Evolutionary conservation across 2,113 vertebrate species (phyloP).

Genomic region (Verasper variegatus): DNA sequence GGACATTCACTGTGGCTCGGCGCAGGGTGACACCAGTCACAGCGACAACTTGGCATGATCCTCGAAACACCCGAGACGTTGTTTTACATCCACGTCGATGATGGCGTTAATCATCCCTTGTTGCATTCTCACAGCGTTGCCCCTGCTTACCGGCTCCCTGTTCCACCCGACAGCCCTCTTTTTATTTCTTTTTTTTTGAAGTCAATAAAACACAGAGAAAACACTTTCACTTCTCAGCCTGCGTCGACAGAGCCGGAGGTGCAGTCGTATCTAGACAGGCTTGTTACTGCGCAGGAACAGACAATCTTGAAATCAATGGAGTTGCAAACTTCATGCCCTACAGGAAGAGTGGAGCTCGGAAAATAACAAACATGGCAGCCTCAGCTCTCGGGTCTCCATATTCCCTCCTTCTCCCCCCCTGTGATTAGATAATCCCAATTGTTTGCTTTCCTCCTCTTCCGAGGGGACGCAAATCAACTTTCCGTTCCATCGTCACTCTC

Average conservation of each 20-base stretch:
- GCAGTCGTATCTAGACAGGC: constrained; percentile 44
- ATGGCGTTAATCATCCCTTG: constrained; percentile 46
- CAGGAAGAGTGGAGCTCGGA: constrained; percentile 46
- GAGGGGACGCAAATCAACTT: constrained; percentile 25
- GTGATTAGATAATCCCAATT: constrained; percentile 65
- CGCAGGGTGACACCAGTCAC: constrained; percentile 59
- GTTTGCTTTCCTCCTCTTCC: constrained; percentile 58
- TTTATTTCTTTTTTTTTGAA: constrained; percentile 1
- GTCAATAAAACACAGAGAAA: constrained; percentile 54
- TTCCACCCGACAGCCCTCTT: constrained; percentile 25
- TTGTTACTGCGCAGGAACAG: constrained; percentile 50
- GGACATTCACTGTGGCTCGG: constrained; percentile 52
- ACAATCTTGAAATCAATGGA: constrained; percentile 61
- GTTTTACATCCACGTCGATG: constrained; percentile 43
- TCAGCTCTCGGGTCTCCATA: constrained; percentile 24
- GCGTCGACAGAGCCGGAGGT: constrained; percentile 44
- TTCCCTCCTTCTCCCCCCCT: constrained; percentile 35
- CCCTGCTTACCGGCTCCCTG: constrained; percentile 21
- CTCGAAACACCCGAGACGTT: constrained; percentile 13
- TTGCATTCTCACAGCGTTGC: constrained; percentile 34
- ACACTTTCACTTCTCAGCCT: constrained; percentile 37
- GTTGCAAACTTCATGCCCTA: constrained; percentile 56
- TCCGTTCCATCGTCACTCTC: constrained; percentile 33
- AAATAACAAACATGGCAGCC: constrained; percentile 60
- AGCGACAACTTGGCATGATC: constrained; percentile 70